These are phyloP conservation scores for Sminthurinus aureus DNA, from an alignment of 2,888 invertebrate species.

Conservation along the genomic window DNA sequence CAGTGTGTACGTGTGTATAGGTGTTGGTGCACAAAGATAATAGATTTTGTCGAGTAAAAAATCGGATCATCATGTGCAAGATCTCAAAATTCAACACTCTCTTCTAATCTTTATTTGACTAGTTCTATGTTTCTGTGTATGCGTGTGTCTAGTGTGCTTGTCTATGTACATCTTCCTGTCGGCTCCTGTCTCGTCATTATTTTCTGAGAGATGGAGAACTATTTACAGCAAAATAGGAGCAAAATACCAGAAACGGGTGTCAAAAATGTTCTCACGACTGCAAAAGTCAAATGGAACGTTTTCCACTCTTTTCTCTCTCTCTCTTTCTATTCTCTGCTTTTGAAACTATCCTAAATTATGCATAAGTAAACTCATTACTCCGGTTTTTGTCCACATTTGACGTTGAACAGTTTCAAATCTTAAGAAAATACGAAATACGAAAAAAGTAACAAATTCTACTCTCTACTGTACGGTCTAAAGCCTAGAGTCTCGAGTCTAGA, in stretches of 20 bases:
- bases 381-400: background rate
- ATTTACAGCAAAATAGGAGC: slow-evolving; percentile 5
- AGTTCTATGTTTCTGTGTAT: background rate
- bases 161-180: background rate
- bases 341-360: too few species aligned
- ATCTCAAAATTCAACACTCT: slow-evolving; percentile 10
- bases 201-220: background rate
- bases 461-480: too few species aligned
- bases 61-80: background rate
- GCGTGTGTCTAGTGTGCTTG: background rate
- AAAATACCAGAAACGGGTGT: background rate
- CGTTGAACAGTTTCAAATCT: background rate
- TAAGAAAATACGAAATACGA: background rate
- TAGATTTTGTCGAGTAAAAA: background rate
- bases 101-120: background rate
- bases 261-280: slow-evolving; percentile 9
- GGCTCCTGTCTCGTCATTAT: slow-evolving; percentile 12
- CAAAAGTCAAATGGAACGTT: background rate
- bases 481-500: too few species aligned
- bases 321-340: too few species aligned
- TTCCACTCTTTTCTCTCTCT: background rate
- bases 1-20: too few species aligned
- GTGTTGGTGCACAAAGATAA: too few species aligned
- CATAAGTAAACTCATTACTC: background rate
- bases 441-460: background rate